phyloP scores from a whole-genome alignment of 1,140 invertebrate genomes.

The Drosophila grimshawi region DNA sequence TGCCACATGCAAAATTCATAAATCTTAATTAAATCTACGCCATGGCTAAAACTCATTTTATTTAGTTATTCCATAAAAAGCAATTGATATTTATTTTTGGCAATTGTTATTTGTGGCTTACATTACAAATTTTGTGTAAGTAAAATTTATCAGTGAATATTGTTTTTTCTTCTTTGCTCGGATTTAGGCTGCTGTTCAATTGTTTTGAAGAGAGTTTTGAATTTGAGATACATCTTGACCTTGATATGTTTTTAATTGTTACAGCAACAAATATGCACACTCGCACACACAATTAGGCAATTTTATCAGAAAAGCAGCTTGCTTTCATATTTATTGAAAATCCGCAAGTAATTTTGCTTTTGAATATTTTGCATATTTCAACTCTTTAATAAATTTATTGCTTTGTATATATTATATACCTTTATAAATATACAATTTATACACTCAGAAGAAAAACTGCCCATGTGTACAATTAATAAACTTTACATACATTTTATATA shows the following conservation, averaged over 20 bases:
- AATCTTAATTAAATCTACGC: conserved; percentile 71
- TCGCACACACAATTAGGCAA: not conserved
- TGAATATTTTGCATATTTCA: not conserved
- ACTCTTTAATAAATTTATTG: not conserved
- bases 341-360: conserved; percentile 28
- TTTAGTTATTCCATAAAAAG: not conserved
- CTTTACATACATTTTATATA: too few relatives aligned
- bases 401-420: not conserved
- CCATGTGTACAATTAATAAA: too few relatives aligned
- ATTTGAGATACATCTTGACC: conserved; percentile 40
- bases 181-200: conserved; percentile 13
- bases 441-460: too few relatives aligned
- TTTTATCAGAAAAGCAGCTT: conserved; percentile 35
- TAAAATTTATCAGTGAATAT: conserved; percentile 35
- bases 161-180: conserved; percentile 16
- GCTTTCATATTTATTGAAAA: conserved; percentile 27
- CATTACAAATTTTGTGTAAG: conserved; percentile 17
- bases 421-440: not conserved
- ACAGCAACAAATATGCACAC: conserved; percentile 7
- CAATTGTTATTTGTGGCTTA: conserved; percentile 7
- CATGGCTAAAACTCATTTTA: conserved; percentile 17
- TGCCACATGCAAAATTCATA: conserved; percentile 67
- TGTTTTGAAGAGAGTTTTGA: conserved; percentile 21
- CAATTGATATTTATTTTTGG: conserved; percentile 49
- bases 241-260: conserved; percentile 34